Base-by-base conservation (phyloP, 1,140 invertebrate genomes). In the Drosophila nigrodunni region DNA sequence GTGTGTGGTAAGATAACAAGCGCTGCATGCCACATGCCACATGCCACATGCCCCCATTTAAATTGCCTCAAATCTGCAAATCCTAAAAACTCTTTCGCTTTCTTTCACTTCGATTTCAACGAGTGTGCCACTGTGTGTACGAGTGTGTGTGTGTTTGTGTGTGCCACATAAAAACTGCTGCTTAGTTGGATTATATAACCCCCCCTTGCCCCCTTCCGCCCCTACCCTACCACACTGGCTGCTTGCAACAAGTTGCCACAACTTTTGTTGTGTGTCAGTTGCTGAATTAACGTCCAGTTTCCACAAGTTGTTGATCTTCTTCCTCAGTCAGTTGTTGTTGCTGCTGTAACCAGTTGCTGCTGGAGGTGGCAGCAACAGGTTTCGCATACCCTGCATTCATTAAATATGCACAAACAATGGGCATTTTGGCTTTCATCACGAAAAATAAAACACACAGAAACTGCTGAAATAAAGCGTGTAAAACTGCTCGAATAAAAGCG, bases 221-320 rank as follows among this genome's bases (percentile, higher is more conserved):
- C 41, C 7, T 18, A 15, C 60, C 7, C 4, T 9, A 13, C 2
- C 2, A 0, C 35, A 0, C 13, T 8, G 9, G 34, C 46, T 18
- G n/a, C 59, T 62, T 74, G 72, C 72, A 60, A 74, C 72, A 74
- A 70, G 72, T 70, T 69, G 71, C 65, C 44, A 15, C 30, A 35
- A 35, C 62, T 25, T 43, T 30, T 52, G 46, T 25, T 18, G 46
- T 35, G 21, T 58, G 44, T 49, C 46, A 68, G 66, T 49, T 25
- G 61, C 50, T 30, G 50, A 41, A 52, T 50, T 34, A 49, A 5
- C 41, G 8, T 49, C 25, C 13, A 25, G 46, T 52, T 69, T 60
- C 50, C 9, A 21, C 55, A 68, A 58, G 52, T 41, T 57, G 54
- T 57, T 41, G 59, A 70, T 70, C 67, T 62, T 70, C 68, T 62